Conservation (phyloP, 2,888 invertebrate species). For the Ctenicera cuprea region DNA sequence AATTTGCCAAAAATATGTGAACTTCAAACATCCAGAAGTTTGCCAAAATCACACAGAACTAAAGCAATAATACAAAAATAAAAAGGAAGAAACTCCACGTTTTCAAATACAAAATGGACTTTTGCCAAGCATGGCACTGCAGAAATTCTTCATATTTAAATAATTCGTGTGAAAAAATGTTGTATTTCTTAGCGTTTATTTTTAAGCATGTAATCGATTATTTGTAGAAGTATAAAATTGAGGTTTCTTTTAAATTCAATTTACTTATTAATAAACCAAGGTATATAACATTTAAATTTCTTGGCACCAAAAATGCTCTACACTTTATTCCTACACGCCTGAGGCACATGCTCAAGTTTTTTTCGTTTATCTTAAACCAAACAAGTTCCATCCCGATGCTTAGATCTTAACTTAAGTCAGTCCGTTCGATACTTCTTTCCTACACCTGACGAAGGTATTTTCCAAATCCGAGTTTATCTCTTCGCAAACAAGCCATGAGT, state of each 20-base stretch:
- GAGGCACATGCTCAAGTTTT: constrained; percentile 59
- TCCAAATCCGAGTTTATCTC: constrained; percentile 52
- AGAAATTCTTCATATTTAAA: constrained; percentile 4
- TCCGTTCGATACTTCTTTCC: constrained; percentile 41
- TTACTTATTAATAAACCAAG: background rate
- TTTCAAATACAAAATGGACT: constrained; percentile 8
- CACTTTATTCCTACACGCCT: constrained; percentile 57
- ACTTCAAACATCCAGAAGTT: constrained; percentile 23
- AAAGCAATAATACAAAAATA: constrained; percentile 24
- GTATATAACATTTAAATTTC: constrained; percentile 6
- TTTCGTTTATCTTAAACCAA: constrained; percentile 57
- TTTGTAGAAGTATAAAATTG: background rate
- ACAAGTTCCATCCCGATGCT: constrained; percentile 58
- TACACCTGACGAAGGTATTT: constrained; percentile 47
- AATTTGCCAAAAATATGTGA: constrained; percentile 41
- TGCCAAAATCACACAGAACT: constrained; percentile 39
- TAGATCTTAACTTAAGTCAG: constrained; percentile 42
- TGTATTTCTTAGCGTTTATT: background rate
- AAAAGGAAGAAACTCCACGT: constrained; percentile 8
- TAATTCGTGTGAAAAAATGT: background rate
- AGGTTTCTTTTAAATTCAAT: background rate
- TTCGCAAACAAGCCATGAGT: constrained; percentile 48
- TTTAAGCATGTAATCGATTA: too few relatives aligned
- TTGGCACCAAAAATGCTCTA: constrained; percentile 52
- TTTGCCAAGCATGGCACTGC: constrained; percentile 7